Evolutionary conservation across 37 sponge, comb jelly and placozoan genomes (phyloP), one percentile per base, ranked within the genome.

Genomic region (Ianthella basta): DNA sequence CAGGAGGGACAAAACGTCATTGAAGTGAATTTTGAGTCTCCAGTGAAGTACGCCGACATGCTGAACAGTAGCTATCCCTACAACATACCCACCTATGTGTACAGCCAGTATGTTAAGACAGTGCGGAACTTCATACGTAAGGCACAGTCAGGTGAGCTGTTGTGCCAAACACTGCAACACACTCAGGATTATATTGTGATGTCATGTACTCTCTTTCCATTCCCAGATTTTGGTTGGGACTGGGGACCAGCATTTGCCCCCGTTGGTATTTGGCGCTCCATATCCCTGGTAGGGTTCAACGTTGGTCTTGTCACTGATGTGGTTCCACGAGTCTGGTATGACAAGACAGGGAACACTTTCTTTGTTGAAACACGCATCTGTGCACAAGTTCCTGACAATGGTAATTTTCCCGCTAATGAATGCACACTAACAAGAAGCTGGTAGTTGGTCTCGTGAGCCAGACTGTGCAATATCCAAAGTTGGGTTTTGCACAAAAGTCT

Each of bases 151-250:
- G 90, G 90, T 89, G 38, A 8, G 38, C n/a, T 10, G 14, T 29
- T 19, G n/a, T 15, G 36, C 15, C 35, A 35, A 21, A 18, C 20
- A 33, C 12, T 70, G 14, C 37, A 32, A 6, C 72, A 70, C 37
- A 27, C 63, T 25, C 4, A 61, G 27, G 27, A 61, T 14, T 29
- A 8, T 44, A 44, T 10, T 44, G 6, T 44, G 50, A 44, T 44
- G 50, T 44, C 50, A 44, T 61, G 64, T 61, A 27, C 14, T 3
- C 4, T 61, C 23, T 27, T 56, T 84, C 16, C 23, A 21, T 61
- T 50, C 55, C 4, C 41, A 90, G 97, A 96, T 93, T 98, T 98
- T 92, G 96, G 99, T n/a, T 98, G 99, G 99, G 99, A 98, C 78
- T 98, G 99, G 99, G 99, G 99, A 19, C 96, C 96, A 66, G 96